These are phyloP conservation scores for Pammene aurita DNA, from an alignment of 2,888 invertebrate species.

Conservation along the genomic window DNA sequence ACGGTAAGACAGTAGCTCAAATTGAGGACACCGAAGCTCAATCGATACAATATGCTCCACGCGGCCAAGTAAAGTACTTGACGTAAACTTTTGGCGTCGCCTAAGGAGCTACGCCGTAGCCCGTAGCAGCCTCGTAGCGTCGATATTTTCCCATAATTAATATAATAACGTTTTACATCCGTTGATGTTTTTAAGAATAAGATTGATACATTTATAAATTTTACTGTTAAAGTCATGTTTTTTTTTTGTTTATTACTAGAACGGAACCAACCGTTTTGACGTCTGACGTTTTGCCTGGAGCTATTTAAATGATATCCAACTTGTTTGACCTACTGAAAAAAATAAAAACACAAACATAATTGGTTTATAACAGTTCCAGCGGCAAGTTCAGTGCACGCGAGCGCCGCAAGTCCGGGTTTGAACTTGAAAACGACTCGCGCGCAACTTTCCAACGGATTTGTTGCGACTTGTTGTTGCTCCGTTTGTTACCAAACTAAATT, in stretches of 20 bases:
- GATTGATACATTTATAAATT: neutral
- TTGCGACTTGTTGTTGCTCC: slow-evolving; percentile 80
- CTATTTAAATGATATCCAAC: neutral
- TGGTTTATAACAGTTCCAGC: slow-evolving; percentile 31
- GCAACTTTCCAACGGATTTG: slow-evolving; percentile 78
- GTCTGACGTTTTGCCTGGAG: neutral
- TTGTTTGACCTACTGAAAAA: neutral
- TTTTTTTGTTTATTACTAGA: neutral
- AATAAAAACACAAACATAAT: slow-evolving; percentile 10
- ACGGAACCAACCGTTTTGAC: neutral
- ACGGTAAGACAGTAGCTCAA: slow-evolving; percentile 56
- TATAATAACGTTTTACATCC: no score
- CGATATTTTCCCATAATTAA: neutral
- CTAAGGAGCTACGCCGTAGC: slow-evolving; percentile 56
- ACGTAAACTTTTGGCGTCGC: slow-evolving; percentile 66
- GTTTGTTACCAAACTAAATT: slow-evolving; percentile 82
- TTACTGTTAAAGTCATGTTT: neutral
- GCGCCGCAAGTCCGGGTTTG: slow-evolving; percentile 53
- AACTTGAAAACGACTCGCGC: slow-evolving; percentile 82
- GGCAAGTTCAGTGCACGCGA: slow-evolving; percentile 40
- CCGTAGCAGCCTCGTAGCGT: slow-evolving; percentile 47
- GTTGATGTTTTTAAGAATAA: no score
- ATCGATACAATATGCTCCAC: slow-evolving; percentile 65
- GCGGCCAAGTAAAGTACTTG: slow-evolving; percentile 59
- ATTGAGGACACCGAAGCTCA: slow-evolving; percentile 56